A percentile compares a stretch with the other conserved stretches of the same genome.
Evolutionary conservation across 2,888 invertebrate genomes (phyloP).

Genomic region (Dolichopus griseipennis): DNA sequence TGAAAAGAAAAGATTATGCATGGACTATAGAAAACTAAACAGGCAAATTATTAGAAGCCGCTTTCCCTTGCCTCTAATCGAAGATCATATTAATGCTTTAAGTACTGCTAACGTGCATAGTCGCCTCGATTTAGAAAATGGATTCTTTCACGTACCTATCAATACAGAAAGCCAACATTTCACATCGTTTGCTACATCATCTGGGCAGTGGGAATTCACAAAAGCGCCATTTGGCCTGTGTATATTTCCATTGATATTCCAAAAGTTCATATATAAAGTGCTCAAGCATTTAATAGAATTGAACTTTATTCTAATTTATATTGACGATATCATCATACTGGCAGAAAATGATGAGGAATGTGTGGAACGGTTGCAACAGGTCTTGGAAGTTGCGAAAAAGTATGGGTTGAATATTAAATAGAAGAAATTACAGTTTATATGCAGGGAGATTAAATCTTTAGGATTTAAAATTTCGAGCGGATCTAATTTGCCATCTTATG

Average conservation of each 20-base stretch:
- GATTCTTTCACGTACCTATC: too few species aligned
- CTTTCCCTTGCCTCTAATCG: constrained; percentile 17
- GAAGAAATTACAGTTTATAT: constrained; percentile 22
- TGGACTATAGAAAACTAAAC: neutral
- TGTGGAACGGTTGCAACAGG: constrained; percentile 16
- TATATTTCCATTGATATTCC: constrained; percentile 17
- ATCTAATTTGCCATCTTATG: constrained; percentile 23
- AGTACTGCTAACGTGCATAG: constrained; percentile 13
- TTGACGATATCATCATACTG: constrained; percentile 23
- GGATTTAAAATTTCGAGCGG: constrained; percentile 14
- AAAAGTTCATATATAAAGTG: constrained; percentile 15
- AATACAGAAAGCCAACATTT: constrained; percentile 15
- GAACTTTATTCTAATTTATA: constrained; percentile 20
- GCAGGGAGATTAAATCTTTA: constrained; percentile 17
- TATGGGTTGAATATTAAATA: constrained; percentile 22
- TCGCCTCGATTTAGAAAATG: too few species aligned
- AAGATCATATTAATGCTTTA: constrained; percentile 17
- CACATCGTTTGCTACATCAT: constrained; percentile 16
- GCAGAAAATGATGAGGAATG: constrained; percentile 20
- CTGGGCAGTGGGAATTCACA: too few species aligned
- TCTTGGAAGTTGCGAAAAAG: constrained; percentile 16
- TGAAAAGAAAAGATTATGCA: neutral
- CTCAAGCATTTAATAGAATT: constrained; percentile 17
- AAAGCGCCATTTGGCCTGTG: constrained; percentile 17
- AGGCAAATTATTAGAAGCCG: neutral